Base-by-base conservation (phyloP, 2,797 vertebrate genomes). In the Catostomus latipinnis region DNA sequence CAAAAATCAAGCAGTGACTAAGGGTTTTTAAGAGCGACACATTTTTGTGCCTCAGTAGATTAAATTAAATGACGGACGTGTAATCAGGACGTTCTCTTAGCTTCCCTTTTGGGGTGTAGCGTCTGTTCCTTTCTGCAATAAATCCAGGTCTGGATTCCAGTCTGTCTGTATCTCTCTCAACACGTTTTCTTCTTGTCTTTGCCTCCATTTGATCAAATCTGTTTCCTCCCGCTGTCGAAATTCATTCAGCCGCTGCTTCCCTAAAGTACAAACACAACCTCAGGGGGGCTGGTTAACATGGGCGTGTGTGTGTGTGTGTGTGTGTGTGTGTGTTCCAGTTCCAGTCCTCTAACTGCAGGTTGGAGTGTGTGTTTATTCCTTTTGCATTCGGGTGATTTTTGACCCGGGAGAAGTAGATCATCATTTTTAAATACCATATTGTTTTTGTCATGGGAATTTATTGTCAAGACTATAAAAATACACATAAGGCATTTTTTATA, bases 141-240 rank as follows among this genome's bases (percentile, higher is more conserved):
- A 53, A 16, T 53, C 57, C 2, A n/a, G 57, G 16, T n/a, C n/a
- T 16, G 14, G 2, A 18, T 8, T 57, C 69, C 10, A 13, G 34
- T 57, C 10, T 6, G 11, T 5, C 16, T 61, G 6, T 74, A 45
- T 67, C 9, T 13, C 65, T 71, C 48, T 60, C 68, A 10, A 14
- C 8, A 16, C 16, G 80, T 66, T 14, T 48, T 62, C 8, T 10
- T 69, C 57, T 77, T 74, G 69, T 85, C 81, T 16, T 22, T 56
- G 66, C 50, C 56, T 78, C 18, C 12, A 53, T 76, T 72, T 81
- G 18, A 43, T 75, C 22, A 50, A 46, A 22, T 65, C 70, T 81
- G n/a, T 69, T 78, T 86, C 57, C 84, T 91, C 87, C 84, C 88
- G 61, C 86, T 88, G 89, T 85, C 89, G 91, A 91, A 89, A 86